Evolutionary conservation across 2,797 vertebrate genomes (phyloP).

Genomic region (Characodon lateralis): DNA sequence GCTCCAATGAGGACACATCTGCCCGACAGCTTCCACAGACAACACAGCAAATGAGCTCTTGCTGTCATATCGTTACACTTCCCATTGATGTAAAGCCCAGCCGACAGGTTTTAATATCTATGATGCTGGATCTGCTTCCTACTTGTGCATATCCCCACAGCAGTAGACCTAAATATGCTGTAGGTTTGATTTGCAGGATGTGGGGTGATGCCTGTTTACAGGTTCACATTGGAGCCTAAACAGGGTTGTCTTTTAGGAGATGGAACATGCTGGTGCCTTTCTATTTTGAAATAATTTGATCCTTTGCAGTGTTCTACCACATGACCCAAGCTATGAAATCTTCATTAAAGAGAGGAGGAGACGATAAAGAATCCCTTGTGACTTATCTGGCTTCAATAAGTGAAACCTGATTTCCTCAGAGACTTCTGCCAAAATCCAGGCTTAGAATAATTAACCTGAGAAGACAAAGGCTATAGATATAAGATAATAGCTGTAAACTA

Average conservation of each 20-base stretch:
- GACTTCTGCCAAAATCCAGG: constrained; percentile 1
- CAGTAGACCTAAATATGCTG: constrained; percentile 19
- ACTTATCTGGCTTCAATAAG: constrained; percentile 14
- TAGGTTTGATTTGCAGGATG: constrained; percentile 23
- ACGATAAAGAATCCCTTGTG: constrained; percentile 33
- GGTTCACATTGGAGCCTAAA: background rate
- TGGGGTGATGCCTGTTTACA: constrained; percentile 13
- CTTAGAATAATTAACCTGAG: constrained; percentile 17
- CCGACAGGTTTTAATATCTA: constrained; percentile 61
- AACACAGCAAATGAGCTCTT: constrained; percentile 56
- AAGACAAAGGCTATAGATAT: constrained; percentile 2
- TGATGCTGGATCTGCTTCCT: constrained; percentile 22
- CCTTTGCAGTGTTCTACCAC: background rate
- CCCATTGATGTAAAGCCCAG: constrained; percentile 60
- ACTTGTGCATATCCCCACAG: constrained; percentile 37
- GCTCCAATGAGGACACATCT: constrained; percentile 68
- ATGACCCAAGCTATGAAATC: constrained; percentile 22
- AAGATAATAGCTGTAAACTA: background rate
- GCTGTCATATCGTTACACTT: constrained; percentile 67
- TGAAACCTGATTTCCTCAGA: constrained; percentile 11
- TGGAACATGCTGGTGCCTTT: background rate
- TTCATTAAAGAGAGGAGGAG: constrained; percentile 5
- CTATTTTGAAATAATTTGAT: constrained; percentile 30
- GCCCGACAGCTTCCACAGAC: constrained; percentile 58
- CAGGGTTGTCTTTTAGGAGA: constrained; percentile 9